Base-by-base conservation (phyloP, 2,797 vertebrate species). In the Tangara arthus region DNA sequence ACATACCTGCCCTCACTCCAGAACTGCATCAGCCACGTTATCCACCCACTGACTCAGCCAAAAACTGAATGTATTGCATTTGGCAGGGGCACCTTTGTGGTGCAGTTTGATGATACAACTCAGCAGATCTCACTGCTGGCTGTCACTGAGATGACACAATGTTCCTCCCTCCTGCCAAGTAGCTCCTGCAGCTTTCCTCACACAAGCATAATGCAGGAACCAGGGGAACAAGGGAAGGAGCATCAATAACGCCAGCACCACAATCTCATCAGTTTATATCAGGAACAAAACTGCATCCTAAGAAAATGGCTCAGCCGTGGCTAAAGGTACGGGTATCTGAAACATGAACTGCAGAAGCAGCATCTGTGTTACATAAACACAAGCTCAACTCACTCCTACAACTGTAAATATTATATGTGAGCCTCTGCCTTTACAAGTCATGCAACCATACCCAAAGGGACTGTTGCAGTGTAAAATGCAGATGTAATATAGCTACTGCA, bases 1-100 rank as follows among this genome's bases (percentile, higher is more conserved):
- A 37, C 21, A 69, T 3, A 26, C 57, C 26, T 42, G 46, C 32
- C 70, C 32, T 76, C 32, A 42, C 30, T 68, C 42, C 59, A 76
- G 47, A 81, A 57, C 63, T 57, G 47, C 70, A 82, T 77, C 65
- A 83, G 46, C 23, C 61, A 68, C 0, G 0, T 65, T 56, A 77
- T 9, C 28, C 17, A 11, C 22, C 22, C 37, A 49, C 42, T 76
- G 81, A 90, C 55, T 94, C 90, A 92, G 86, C 63, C 61, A 42
- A 89, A 93, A 94, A 16, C 12, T 18, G 35, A 79, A 59, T 2
- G 81, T 16, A 55, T 8, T 87, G 55, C 66, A 28, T 72, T 92
- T 89, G 83, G 81, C 90, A 93, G 90, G 35, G 77, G 32, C 73
- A 94, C 77, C 65, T 92, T 91, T 52, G 60, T 11, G 30, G 57